Evolutionary conservation across 2,797 vertebrate genomes (phyloP), one percentile per base, ranked within the genome.

Genomic region (Chaetodon trifasciatus): DNA sequence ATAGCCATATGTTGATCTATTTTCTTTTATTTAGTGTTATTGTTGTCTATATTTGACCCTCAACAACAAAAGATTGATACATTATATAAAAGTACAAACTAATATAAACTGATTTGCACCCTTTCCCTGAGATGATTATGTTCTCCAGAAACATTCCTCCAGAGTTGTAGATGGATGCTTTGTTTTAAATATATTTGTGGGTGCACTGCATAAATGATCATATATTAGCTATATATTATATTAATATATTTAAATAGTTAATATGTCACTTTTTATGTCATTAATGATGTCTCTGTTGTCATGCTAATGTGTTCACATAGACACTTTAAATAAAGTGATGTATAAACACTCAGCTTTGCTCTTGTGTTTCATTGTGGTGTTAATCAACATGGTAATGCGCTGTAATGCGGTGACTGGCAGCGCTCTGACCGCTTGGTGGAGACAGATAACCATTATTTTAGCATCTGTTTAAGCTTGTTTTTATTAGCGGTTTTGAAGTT

Each of bases 281-380:
- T 32, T 35, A 8, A 9, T 0, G 1, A n/a, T 13, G 24, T 77
- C 2, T 23, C 7, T 52, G 47, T 71, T 83, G 37, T 81, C 42
- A 72, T 76, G 56, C 60, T 47, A 28, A 56, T 76, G 53, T 86
- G 66, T 44, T 83, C n/a, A 74, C 12, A 62, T 71, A 63, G 28
- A 65, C 49, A 66, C 16, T 63, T 79, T 23, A 76, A 90, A 90
- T 91, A 90, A 91, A 92, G 74, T 57, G 0, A 46, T 65, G 32
- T 61, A 35, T 28, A n/a, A 67, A 76, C 39, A 57, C 47, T 77
- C n/a, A 3, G 55, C 39, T 24, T 65, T 0, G 66, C 57, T 60
- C 5, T 1, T 40, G 23, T 66, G 21, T 53, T 19, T 32, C 23
- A 2, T 8, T 2, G 57, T 66, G 21, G 16, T 64, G 44, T 15